Conservation (phyloP, 1,140 invertebrate genomes). For the Pachypsylla venusta region DNA sequence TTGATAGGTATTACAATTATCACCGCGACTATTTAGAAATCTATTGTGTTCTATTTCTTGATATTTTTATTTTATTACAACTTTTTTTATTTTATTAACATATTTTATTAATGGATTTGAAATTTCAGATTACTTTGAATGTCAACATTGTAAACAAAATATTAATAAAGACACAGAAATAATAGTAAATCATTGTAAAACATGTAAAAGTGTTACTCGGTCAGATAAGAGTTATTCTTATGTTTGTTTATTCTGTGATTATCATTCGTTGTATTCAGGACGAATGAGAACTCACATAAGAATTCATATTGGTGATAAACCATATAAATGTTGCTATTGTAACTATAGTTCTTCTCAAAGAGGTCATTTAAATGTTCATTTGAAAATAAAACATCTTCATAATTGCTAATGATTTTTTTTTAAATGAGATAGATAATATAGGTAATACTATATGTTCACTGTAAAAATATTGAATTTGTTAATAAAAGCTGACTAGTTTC, state of each 20-base stretch:
- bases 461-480: no score
- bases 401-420: no score
- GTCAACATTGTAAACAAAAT: not conserved
- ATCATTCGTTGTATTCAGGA: not conserved
- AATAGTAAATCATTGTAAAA: not conserved
- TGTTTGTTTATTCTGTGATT: not conserved
- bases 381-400: slow-evolving; percentile 10
- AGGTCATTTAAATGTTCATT: not conserved
- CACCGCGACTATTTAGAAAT: no score
- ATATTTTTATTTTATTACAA: no score
- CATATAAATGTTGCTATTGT: slow-evolving; percentile 31
- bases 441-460: no score
- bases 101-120: no score
- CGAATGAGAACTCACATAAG: slow-evolving; percentile 28
- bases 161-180: not conserved
- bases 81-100: no score
- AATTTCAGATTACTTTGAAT: not conserved
- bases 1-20: no score
- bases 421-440: no score
- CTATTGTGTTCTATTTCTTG: no score
- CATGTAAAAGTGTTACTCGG: not conserved
- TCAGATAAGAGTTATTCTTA: not conserved
- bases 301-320: slow-evolving; percentile 33
- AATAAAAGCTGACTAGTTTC: no score
- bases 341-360: slow-evolving; percentile 17